These are phyloP conservation scores for Echinometra lucunter DNA, from an alignment of 53 echinoderm and acorn worm genomes.

Conservation along the genomic window DNA sequence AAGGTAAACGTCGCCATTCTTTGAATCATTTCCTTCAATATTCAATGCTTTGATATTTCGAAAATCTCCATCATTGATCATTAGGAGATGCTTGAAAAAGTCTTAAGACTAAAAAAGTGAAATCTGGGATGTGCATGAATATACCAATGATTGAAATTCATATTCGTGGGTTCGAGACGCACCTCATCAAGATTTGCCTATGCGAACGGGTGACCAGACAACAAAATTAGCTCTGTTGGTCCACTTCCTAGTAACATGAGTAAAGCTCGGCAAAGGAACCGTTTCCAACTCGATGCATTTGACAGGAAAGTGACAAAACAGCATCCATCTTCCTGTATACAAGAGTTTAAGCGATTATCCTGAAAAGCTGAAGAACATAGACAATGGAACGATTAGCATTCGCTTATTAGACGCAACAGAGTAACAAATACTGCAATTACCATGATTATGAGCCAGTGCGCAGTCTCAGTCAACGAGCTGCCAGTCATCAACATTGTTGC, in stretches of 20 bases:
- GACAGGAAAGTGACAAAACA: too few species aligned
- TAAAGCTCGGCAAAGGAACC: background rate
- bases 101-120: too few species aligned
- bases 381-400: background rate
- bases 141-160: too few species aligned
- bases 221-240: background rate
- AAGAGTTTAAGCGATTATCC: background rate
- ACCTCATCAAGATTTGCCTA: too few species aligned
- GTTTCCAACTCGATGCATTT: background rate
- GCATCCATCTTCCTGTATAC: background rate
- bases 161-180: too few species aligned
- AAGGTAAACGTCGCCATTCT: too few species aligned
- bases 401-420: background rate
- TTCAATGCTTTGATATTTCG: too few species aligned
- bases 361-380: background rate
- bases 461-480: constrained; percentile 39
- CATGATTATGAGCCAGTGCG: constrained; percentile 17
- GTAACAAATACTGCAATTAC: constrained; percentile 57
- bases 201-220: background rate
- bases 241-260: too few species aligned
- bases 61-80: too few species aligned
- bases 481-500: constrained; percentile 59
- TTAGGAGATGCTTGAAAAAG: too few species aligned
- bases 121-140: too few species aligned
- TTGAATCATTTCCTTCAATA: too few species aligned